Evolutionary conservation across 2,888 invertebrate genomes (phyloP).

Genomic region (Phyllotreta cruciferae): DNA sequence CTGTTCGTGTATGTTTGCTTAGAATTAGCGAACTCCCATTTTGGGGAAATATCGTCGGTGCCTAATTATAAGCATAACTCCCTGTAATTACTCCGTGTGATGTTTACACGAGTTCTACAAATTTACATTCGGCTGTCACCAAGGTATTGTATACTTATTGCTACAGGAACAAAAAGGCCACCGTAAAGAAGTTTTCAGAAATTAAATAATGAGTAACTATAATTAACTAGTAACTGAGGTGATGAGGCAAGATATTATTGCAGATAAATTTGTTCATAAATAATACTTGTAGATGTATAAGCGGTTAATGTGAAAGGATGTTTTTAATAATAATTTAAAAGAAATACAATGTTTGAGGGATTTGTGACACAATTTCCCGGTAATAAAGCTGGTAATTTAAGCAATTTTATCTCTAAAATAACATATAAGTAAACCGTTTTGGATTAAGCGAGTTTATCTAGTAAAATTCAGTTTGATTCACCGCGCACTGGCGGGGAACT

Average conservation of each 20-base stretch:
- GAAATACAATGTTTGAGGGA: too few species aligned
- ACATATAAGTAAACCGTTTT: too few species aligned
- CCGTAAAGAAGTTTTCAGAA: not conserved
- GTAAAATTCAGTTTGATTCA: constrained; percentile 6
- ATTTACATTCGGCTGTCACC: constrained; percentile 57
- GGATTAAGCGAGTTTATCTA: not conserved
- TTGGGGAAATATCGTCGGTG: constrained; percentile 60
- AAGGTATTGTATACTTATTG: constrained; percentile 56
- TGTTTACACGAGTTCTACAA: constrained; percentile 57
- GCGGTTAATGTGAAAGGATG: too few species aligned
- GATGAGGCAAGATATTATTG: too few species aligned
- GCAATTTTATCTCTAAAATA: too few species aligned
- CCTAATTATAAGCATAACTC: constrained; percentile 60
- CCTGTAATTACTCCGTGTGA: constrained; percentile 58
- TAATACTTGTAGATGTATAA: too few species aligned
- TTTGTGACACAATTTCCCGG: too few species aligned
- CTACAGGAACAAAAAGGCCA: constrained; percentile 33
- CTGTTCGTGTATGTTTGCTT: constrained; percentile 51
- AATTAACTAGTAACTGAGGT: too few species aligned
- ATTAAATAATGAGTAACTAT: too few species aligned
- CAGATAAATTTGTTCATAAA: too few species aligned
- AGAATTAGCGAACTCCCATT: constrained; percentile 59
- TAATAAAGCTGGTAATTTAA: too few species aligned
- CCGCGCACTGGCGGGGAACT: constrained; percentile 46
- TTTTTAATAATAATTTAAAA: too few species aligned